Base-by-base conservation (phyloP, 1,140 invertebrate species). In the Aphaenogaster ashmeadi region DNA sequence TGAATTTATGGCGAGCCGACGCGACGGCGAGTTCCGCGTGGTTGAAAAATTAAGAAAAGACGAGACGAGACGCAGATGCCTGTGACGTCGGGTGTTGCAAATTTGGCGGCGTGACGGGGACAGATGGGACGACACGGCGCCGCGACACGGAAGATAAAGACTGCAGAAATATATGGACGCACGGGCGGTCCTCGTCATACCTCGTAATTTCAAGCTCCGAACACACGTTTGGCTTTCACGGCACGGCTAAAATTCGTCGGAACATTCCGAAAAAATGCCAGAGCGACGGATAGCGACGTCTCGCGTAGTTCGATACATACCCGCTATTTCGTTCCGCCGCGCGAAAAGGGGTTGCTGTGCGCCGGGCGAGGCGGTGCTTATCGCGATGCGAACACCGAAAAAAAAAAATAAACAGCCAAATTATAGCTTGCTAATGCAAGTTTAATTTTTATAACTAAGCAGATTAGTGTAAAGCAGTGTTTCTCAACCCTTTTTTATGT, bases 21-120 rank as follows among this genome's bases (percentile, higher is more conserved):
- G 47, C 38, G 66, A 56, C 21, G 15, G 38, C 38, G 5, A 41
- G 64, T 81, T 81, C 15, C 27, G 69, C 11, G 27, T 11, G 36
- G 44, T 44, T 84, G 56, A 74, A 84, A 84, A 60, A 84, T 84
- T 84, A 75, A 75, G 80, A 75, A 74, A 75, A 75, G 38, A 0
- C 1, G 38, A 44, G 58, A 50, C 41, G 75, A 62, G 27, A 84
- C 38, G 21, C 21, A 33, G 36, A 56, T 44, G 13, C 66, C 33
- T 21, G 33, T 38, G 58, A 84, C 54, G 41, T 74, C 41, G 41
- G 44, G 6, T 9, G 54, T 47, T 27, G 54, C 8, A 47, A 62
- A 60, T 84, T 84, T 74, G 18, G 33, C 67, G 2, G 6, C 52
- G 18, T 7, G 27, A 50, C 44, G n/a, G 54, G 27, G 18, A 72